A percentile compares a stretch with the other conserved stretches of the same genome.
These are phyloP conservation scores for Laspeyria flexula DNA, from an alignment of 2,888 invertebrate genomes.

Conservation along the genomic window DNA sequence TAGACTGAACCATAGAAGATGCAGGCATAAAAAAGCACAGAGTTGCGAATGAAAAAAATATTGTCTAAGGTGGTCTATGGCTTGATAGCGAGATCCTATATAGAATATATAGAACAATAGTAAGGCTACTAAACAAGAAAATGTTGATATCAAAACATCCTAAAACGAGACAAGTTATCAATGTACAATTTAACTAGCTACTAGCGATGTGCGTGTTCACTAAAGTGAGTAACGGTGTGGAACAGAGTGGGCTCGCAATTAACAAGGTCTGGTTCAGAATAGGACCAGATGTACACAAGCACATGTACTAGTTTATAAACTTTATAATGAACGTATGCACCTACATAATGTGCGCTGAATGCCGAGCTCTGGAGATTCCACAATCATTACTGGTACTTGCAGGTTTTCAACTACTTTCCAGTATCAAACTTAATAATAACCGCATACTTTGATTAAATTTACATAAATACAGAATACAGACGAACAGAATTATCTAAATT, in stretches of 20 bases:
- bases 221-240: conserved; percentile 61
- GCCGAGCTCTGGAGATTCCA: conserved; percentile 20
- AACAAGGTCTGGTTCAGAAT: conserved; percentile 66
- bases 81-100: no score
- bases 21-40: no score
- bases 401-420: conserved; percentile 31
- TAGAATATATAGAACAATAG: no score
- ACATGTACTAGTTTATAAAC: conserved; percentile 30
- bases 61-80: no score
- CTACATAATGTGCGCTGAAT: conserved; percentile 15
- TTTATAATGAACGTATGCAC: conserved; percentile 33
- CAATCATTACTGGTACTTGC: conserved; percentile 33
- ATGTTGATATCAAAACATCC: no score
- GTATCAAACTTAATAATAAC: conserved; percentile 36
- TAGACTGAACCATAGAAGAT: no score
- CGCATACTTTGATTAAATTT: conserved; percentile 39
- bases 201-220: conserved; percentile 36
- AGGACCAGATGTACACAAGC: conserved; percentile 46
- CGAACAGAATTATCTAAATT: conserved; percentile 26
- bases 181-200: neutral
- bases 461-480: conserved; percentile 39
- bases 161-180: neutral
- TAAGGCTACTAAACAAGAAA: no score
- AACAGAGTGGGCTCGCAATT: conserved; percentile 59
- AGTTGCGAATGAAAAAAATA: no score